Base-by-base conservation (phyloP, 1,140 invertebrate species). In the Aphidius gifuensis region DNA sequence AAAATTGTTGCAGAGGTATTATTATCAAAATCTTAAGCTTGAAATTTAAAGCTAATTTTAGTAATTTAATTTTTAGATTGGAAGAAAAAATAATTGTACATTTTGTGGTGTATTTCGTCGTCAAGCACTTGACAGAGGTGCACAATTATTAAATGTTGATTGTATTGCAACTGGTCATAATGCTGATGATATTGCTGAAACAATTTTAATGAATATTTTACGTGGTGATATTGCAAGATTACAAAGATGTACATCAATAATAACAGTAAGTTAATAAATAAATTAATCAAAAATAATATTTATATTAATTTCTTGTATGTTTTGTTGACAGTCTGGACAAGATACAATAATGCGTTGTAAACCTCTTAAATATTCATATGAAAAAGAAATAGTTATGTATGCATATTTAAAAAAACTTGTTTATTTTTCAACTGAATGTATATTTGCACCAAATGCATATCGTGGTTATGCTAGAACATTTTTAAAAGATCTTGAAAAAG, bases 341-440 rank as follows among this genome's bases (percentile, higher is more conserved):
- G 94, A 92, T 62, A 84, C 90, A 16, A 92, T 99, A 68, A 93
- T 94, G 5, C 83, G 96, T 68, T 96, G 94, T 58, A 99, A 99
- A 79, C 98, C 97, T 6, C 87, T 99, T 32, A 99, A 99, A 78
- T 99, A 99, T 74, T 92, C 95, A 5, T 99, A 99, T 79, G 97
- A 99, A 80, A 99, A 99, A 76, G 98, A 99, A 83, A 99, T 99
- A 75, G 98, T 99, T 0, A 97, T 99, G 93, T 99, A 98, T 83
- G 96, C 96, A 3, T 95, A 97, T 80, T 98, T 95, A 75, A 96
- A 96, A 77, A 92, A 93, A 70, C 79, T 99, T n/a, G 88, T 98
- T 47, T 99, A 99, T 76, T 99, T 99, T 81, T 98, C 96, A 8
- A 99, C 97, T 0, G 98, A 99, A 80, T 99, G 97, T 83, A 88